These are phyloP conservation scores for Habroteleia sp. DNA, from an alignment of 2,888 invertebrate species.

Conservation along the genomic window DNA sequence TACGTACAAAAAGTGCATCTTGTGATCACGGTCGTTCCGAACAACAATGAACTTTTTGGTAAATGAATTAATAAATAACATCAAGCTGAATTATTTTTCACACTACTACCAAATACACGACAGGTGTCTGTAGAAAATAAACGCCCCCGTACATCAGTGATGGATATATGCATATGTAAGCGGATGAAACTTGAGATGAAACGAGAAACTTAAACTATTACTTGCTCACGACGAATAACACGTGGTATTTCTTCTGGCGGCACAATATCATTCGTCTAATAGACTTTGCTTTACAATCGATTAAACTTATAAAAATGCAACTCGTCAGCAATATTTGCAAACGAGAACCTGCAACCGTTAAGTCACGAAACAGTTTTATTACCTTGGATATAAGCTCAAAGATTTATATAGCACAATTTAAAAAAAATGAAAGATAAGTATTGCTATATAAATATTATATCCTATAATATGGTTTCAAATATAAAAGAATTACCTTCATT, in stretches of 20 bases:
- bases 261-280: constrained; percentile 65
- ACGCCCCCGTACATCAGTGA: constrained; percentile 62
- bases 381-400: background rate
- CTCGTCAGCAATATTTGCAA: constrained; percentile 63
- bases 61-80: constrained; percentile 57
- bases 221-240: constrained; percentile 43
- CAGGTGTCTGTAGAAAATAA: constrained; percentile 68
- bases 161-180: constrained; percentile 54
- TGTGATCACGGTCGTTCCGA: too few relatives aligned
- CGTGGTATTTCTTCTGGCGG: constrained; percentile 52
- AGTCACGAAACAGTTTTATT: constrained; percentile 1
- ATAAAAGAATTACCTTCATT: too few relatives aligned
- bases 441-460: too few relatives aligned
- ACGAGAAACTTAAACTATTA: constrained; percentile 57
- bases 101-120: constrained; percentile 42
- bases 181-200: constrained; percentile 51
- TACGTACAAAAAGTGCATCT: too few relatives aligned
- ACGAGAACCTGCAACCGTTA: constrained; percentile 15
- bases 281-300: constrained; percentile 72
- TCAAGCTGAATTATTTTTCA: constrained; percentile 45
- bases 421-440: too few relatives aligned
- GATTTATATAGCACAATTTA: too few relatives aligned
- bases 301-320: constrained; percentile 73
- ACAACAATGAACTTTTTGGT: constrained; percentile 33
- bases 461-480: too few relatives aligned